Percentiles rank a stretch among this genome's conserved stretches.
phyloP scores from a whole-genome alignment of 2,113 vertebrate genomes.

The Callaeas wilsoni region DNA sequence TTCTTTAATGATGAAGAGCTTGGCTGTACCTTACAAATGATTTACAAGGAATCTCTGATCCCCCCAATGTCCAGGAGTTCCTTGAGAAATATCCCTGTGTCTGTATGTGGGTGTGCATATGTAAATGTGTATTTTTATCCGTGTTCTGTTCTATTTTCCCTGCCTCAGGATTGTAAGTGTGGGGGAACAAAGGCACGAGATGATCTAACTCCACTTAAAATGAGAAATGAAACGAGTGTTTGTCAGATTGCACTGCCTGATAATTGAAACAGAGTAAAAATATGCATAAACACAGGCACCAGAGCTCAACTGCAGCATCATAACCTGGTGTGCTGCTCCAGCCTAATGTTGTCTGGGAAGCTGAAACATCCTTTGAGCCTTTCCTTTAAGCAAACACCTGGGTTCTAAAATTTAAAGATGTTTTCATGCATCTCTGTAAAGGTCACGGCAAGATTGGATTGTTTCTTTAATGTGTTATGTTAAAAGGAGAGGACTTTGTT shows the following conservation, averaged over 20 bases:
- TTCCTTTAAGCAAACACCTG: background rate
- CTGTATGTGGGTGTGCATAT: background rate
- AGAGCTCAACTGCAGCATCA: background rate
- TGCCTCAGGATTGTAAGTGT: background rate
- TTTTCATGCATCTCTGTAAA: background rate
- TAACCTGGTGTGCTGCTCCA: background rate
- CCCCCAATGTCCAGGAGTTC: background rate
- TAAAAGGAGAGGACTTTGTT: background rate
- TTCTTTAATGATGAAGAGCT: background rate
- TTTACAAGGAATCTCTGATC: background rate
- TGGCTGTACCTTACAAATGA: background rate
- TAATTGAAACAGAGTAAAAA: background rate
- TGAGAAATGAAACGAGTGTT: background rate
- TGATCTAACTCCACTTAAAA: background rate
- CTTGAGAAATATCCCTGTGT: background rate
- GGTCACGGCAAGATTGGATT: background rate
- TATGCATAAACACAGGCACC: background rate
- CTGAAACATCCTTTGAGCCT: background rate
- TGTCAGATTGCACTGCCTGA: background rate
- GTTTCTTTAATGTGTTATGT: background rate
- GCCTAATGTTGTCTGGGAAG: background rate
- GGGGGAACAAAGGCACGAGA: background rate
- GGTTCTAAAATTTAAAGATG: background rate
- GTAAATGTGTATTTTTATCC: background rate
- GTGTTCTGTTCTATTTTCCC: background rate